Conservation (phyloP, 2,113 vertebrate species). For the Picathartes gymnocephalus region DNA sequence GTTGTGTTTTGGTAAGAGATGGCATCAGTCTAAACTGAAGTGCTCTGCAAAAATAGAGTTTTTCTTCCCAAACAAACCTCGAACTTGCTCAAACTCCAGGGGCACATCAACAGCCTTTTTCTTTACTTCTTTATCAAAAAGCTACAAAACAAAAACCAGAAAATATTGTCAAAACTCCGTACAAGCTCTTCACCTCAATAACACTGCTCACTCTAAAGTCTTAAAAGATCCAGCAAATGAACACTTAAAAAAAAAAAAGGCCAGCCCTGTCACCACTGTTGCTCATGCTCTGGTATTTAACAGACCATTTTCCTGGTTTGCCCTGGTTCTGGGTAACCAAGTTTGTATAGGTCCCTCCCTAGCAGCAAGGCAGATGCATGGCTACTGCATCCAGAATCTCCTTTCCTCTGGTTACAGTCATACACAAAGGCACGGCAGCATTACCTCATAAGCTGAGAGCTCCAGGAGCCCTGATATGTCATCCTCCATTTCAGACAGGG, state of each 20-base stretch:
- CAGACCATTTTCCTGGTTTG: neutral
- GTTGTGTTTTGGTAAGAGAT: neutral
- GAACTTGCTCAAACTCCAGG: conserved; percentile 82
- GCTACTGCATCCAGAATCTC: neutral
- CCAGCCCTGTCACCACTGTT: neutral
- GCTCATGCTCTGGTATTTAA: neutral
- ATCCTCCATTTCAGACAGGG: conserved; percentile 74
- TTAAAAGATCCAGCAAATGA: neutral
- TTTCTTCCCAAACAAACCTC: conserved; percentile 77
- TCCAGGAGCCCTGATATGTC: conserved; percentile 83
- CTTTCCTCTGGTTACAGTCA: neutral
- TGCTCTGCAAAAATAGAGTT: conserved; percentile 76
- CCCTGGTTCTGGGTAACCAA: neutral
- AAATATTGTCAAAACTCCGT: neutral
- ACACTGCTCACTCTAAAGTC: neutral
- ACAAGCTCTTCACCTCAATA: neutral
- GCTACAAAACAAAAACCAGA: conserved; percentile 62
- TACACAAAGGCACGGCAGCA: neutral
- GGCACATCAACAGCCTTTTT: conserved; percentile 67
- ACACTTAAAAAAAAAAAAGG: neutral
- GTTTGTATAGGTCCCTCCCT: neutral
- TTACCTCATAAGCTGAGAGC: conserved; percentile 81
- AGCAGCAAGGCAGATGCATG: neutral
- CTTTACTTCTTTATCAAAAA: conserved; percentile 88
- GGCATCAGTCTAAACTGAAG: conserved; percentile 77